phyloP scores from a whole-genome alignment of 2,113 vertebrate species.

The Sapajus apella region DNA sequence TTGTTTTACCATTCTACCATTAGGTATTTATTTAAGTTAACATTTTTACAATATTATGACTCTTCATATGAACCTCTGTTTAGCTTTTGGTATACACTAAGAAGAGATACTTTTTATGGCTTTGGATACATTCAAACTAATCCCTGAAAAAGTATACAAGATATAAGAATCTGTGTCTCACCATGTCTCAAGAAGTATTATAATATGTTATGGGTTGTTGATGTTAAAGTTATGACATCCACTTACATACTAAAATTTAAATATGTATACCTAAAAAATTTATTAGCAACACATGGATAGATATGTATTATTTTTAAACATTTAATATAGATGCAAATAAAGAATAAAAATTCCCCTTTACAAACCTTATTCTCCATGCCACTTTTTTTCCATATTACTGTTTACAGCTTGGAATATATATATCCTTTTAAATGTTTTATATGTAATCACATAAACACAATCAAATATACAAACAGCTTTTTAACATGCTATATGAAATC shows the following conservation, averaged over 20 bases:
- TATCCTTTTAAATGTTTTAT: neutral
- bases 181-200: too few relatives aligned
- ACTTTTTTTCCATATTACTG: neutral
- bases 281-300: neutral
- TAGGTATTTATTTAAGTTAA: neutral
- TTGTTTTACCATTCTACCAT: neutral
- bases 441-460: neutral
- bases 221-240: neutral
- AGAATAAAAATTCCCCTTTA: neutral
- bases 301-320: neutral
- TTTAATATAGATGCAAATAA: neutral
- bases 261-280: neutral
- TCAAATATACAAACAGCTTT: neutral
- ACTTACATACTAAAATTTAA: slow-evolving; percentile 31
- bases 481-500: neutral
- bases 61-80: neutral
- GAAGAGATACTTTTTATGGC: neutral
- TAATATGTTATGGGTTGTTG: neutral
- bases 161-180: neutral
- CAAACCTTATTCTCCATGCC: neutral
- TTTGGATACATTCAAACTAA: neutral
- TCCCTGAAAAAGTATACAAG: neutral
- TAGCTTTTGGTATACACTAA: neutral
- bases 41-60: neutral
- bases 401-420: neutral